These are phyloP conservation scores for Harpagifer antarcticus DNA, from an alignment of 2,797 vertebrate species.

Conservation along the genomic window DNA sequence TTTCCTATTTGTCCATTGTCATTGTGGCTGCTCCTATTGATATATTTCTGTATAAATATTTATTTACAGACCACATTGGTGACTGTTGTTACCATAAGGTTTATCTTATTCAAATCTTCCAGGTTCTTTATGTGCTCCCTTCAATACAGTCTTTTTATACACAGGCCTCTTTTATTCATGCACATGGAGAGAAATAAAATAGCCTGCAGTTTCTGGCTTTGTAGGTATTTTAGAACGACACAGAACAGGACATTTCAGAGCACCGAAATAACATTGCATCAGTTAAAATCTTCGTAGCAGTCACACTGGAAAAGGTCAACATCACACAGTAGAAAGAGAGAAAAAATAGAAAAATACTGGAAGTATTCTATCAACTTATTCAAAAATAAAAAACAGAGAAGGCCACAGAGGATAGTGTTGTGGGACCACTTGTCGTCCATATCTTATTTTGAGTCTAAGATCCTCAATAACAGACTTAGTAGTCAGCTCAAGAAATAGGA, in stretches of 20 bases:
- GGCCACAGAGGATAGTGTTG: background rate
- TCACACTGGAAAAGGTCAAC: constrained; percentile 1
- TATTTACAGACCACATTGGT: constrained; percentile 6
- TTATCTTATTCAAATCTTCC: constrained; percentile 14
- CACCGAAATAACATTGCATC: constrained; percentile 7
- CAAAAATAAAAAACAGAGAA: background rate
- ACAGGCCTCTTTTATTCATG: constrained; percentile 1
- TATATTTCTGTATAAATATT: background rate
- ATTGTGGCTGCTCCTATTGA: background rate
- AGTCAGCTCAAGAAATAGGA: constrained; percentile 1
- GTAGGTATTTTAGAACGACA: constrained; percentile 17
- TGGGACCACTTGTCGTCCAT: background rate
- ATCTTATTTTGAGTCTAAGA: background rate
- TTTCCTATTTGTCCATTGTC: background rate
- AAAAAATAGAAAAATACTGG: background rate
- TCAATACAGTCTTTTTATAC: constrained; percentile 11
- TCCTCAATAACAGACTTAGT: background rate
- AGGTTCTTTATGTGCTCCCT: constrained; percentile 20
- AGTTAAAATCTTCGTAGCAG: background rate
- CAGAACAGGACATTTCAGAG: background rate
- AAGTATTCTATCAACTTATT: constrained; percentile 1
- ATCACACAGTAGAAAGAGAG: background rate
- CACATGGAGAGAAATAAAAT: background rate
- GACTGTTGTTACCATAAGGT: background rate
- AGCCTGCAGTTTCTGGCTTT: constrained; percentile 17